Conservation (phyloP, 2,888 invertebrate genomes). For the Leucoma salicis region DNA sequence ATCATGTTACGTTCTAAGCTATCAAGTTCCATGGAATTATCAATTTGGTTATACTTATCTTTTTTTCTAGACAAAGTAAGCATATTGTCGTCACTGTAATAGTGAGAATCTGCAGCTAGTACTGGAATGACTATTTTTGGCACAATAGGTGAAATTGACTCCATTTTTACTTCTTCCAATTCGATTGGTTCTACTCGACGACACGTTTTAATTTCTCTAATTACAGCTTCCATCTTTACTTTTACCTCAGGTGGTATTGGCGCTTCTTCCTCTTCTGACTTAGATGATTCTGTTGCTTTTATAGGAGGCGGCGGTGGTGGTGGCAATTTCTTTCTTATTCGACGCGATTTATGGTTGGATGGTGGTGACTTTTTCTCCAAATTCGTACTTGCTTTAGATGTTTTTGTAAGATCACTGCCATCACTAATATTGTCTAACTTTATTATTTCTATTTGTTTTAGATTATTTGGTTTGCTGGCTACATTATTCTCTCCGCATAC, state of each 20-base stretch:
- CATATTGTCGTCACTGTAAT: conserved; percentile 65
- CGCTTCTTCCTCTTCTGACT: conserved; percentile 45
- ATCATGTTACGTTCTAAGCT: conserved; percentile 61
- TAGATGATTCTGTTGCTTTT: conserved; percentile 30
- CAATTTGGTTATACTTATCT: conserved; percentile 41
- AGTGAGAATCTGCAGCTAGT: conserved; percentile 65
- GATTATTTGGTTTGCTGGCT: conserved; percentile 22
- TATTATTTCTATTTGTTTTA: conserved; percentile 30
- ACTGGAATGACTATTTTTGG: conserved; percentile 75
- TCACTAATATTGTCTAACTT: conserved; percentile 19
- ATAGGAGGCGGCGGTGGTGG: conserved; percentile 71
- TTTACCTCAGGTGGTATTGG: conserved; percentile 79
- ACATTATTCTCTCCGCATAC: conserved; percentile 23
- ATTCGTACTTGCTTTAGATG: conserved; percentile 22
- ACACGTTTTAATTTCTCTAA: conserved; percentile 77
- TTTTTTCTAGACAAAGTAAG: conserved; percentile 47
- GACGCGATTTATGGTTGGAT: conserved; percentile 55
- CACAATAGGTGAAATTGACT: conserved; percentile 50
- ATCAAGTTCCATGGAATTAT: conserved; percentile 58
- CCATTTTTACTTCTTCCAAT: conserved; percentile 52
- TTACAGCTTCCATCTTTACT: conserved; percentile 84
- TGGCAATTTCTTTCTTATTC: conserved; percentile 67
- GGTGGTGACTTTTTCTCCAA: conserved; percentile 52
- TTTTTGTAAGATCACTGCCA: conserved; percentile 11
- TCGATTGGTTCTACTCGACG: conserved; percentile 58